Percentiles rank a stretch among this genome's conserved stretches.
phyloP scores from a whole-genome alignment of 2,797 vertebrate genomes.

The Staurois parvus region DNA sequence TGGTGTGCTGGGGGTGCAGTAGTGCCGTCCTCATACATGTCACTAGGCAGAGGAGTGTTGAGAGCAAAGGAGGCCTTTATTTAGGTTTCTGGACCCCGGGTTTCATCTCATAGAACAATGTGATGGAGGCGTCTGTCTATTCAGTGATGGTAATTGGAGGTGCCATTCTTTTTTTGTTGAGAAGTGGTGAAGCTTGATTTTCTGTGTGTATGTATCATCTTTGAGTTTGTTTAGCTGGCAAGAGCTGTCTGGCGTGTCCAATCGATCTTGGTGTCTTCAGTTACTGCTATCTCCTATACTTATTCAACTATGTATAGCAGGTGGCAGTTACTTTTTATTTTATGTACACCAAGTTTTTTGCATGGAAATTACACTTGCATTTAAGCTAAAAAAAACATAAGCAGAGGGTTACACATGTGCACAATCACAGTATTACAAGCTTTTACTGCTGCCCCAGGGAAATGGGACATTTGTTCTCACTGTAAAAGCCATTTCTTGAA shows the following conservation, averaged over 20 bases:
- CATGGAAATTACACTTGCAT: neutral
- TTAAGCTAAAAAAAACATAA: neutral
- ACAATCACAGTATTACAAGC: too few relatives aligned
- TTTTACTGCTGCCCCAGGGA: neutral
- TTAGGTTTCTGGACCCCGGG: neutral
- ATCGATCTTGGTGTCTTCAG: neutral
- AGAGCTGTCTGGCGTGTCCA: neutral
- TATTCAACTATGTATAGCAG: neutral
- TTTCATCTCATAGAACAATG: constrained; percentile 27
- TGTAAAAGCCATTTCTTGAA: too few relatives aligned
- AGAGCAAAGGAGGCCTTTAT: constrained; percentile 26
- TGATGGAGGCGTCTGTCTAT: constrained; percentile 11
- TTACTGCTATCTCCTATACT: neutral
- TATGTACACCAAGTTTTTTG: neutral
- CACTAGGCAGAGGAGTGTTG: constrained; percentile 39
- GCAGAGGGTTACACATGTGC: too few relatives aligned
- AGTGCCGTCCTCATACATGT: neutral
- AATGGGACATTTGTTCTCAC: neutral
- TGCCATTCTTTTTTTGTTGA: constrained; percentile 47
- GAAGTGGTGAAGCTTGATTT: constrained; percentile 35
- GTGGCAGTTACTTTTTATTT: neutral
- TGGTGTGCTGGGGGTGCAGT: neutral
- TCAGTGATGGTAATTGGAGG: constrained; percentile 55
- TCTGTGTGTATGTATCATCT: neutral
- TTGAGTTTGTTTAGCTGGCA: constrained; percentile 2